phyloP scores from a whole-genome alignment of 2,888 invertebrate species.

The Pyralis farinalis region DNA sequence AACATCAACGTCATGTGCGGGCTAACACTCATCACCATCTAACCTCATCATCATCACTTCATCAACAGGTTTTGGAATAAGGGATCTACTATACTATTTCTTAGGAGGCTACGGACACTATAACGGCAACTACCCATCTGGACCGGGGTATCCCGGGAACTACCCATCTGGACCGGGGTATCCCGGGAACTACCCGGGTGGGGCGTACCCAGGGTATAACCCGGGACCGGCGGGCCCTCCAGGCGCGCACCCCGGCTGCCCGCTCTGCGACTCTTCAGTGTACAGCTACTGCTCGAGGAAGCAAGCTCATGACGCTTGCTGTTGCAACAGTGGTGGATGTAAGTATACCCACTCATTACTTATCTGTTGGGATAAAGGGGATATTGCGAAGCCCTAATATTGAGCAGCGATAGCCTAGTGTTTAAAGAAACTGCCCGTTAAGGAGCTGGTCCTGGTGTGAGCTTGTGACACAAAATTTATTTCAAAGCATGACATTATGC shows the following conservation, averaged over 20 bases:
- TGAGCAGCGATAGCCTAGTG: too few relatives aligned
- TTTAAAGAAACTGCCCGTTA: too few relatives aligned
- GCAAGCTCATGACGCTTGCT: constrained; percentile 88
- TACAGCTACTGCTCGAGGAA: constrained; percentile 89
- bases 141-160: constrained; percentile 30
- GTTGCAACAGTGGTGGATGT: constrained; percentile 81
- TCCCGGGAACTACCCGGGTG: constrained; percentile 23
- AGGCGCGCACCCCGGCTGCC: constrained; percentile 82
- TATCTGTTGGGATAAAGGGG: too few relatives aligned
- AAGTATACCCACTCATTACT: constrained; percentile 43
- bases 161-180: constrained; percentile 29
- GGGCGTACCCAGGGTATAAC: constrained; percentile 22
- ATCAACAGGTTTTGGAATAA: constrained; percentile 71
- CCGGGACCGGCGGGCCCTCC: constrained; percentile 55
- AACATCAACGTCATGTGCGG: neutral
- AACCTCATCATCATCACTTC: constrained; percentile 35
- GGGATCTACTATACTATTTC: constrained; percentile 72
- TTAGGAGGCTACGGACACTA: constrained; percentile 37
- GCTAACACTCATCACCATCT: constrained; percentile 14
- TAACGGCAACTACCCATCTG: constrained; percentile 18
- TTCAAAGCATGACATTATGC: too few relatives aligned
- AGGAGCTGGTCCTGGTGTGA: too few relatives aligned
- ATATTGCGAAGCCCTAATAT: too few relatives aligned
- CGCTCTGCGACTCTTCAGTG: constrained; percentile 88
- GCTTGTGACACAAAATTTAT: too few relatives aligned